Conservation (phyloP, 1,140 invertebrate genomes). For the Thaumetopoea pityocampa region DNA sequence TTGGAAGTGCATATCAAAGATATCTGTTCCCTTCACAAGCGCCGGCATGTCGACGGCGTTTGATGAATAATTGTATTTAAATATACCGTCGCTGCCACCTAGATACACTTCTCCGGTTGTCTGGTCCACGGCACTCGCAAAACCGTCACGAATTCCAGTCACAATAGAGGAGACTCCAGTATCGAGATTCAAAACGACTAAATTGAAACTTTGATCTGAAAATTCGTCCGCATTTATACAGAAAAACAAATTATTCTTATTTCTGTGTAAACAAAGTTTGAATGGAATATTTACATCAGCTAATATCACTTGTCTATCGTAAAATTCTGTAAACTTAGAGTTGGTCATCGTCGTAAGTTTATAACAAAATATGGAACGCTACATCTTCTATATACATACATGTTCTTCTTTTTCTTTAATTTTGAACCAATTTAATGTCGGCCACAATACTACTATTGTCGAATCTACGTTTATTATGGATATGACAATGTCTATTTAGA, state of each 20-base stretch:
- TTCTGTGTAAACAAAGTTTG: conserved; percentile 39
- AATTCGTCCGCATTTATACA: conserved; percentile 48
- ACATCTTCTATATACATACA: too few relatives aligned
- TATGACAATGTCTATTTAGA: too few relatives aligned
- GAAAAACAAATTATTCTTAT: conserved; percentile 34
- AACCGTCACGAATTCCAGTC: conserved; percentile 38
- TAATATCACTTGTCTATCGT: conserved; percentile 28
- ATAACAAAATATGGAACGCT: too few relatives aligned
- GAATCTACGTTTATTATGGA: too few relatives aligned
- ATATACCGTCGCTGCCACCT: conserved; percentile 43
- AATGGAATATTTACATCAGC: conserved; percentile 41
- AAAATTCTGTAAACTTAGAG: too few relatives aligned
- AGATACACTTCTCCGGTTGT: conserved; percentile 29
- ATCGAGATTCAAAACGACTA: conserved; percentile 32
- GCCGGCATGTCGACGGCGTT: conserved; percentile 25
- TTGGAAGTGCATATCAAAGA: conserved; percentile 42
- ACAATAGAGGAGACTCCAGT: conserved; percentile 22
- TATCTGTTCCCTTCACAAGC: conserved; percentile 27
- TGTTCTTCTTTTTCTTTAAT: too few relatives aligned
- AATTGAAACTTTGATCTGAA: conserved; percentile 44
- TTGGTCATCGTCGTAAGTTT: too few relatives aligned
- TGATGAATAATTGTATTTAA: conserved; percentile 30
- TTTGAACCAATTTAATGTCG: too few relatives aligned
- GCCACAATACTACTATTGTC: too few relatives aligned
- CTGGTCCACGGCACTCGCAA: conserved; percentile 39